Evolutionary conservation across 2,888 invertebrate genomes (phyloP).

Genomic region (Microplitis deprimator): DNA sequence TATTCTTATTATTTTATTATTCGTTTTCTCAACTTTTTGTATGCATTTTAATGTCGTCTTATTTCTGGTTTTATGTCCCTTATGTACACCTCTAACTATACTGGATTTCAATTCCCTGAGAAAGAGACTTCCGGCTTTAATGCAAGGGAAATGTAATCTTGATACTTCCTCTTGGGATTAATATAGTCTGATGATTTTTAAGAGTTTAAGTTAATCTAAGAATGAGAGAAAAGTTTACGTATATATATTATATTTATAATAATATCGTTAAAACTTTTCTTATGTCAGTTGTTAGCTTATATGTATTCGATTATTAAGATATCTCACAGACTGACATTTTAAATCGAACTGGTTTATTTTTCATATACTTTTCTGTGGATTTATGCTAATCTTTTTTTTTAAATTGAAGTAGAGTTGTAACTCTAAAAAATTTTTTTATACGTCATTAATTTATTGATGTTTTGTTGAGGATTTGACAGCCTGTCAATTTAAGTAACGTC

Average conservation of each 20-base stretch:
- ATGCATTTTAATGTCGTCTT: constrained; percentile 23
- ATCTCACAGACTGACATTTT: background rate
- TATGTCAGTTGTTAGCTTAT: constrained; percentile 21
- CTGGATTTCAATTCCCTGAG: constrained; percentile 54
- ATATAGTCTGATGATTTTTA: constrained; percentile 34
- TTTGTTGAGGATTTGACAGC: too few species aligned
- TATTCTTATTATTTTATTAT: constrained; percentile 1
- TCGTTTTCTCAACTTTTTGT: constrained; percentile 5
- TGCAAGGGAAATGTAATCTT: constrained; percentile 48
- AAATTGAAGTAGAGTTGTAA: too few species aligned
- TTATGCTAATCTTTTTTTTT: too few species aligned
- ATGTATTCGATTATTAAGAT: background rate
- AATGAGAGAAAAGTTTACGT: constrained; percentile 23
- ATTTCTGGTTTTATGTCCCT: constrained; percentile 37
- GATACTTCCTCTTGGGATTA: constrained; percentile 37
- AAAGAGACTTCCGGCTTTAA: constrained; percentile 54
- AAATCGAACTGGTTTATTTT: too few species aligned
- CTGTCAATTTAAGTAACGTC: too few species aligned
- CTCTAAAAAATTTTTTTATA: too few species aligned
- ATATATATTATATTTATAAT: constrained; percentile 6
- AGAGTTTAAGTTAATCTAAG: background rate
- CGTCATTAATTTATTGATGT: too few species aligned
- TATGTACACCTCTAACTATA: constrained; percentile 41
- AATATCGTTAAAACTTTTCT: constrained; percentile 49
- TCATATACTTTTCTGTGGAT: too few species aligned